Conservation (phyloP, 2,888 invertebrate species). For the Lagria hirta region DNA sequence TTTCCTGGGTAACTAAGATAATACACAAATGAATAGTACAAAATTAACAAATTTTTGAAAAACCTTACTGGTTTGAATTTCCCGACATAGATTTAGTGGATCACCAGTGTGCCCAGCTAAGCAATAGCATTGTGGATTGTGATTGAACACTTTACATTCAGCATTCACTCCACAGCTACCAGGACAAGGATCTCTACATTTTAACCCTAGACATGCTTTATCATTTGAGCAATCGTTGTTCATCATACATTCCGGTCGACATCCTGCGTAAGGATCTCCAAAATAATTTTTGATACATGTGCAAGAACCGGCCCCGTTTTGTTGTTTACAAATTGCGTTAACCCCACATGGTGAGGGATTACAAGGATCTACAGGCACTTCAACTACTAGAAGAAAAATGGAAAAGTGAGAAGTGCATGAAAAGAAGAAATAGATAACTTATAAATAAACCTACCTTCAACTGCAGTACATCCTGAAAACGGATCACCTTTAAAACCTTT, state of each 20-base stretch:
- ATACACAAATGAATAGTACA: not conserved
- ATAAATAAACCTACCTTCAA: slow-evolving; percentile 53
- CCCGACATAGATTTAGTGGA: slow-evolving; percentile 65
- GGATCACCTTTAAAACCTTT: slow-evolving; percentile 79
- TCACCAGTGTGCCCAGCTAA: slow-evolving; percentile 72
- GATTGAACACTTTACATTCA: slow-evolving; percentile 73
- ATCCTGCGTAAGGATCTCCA: slow-evolving; percentile 77
- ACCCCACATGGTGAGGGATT: slow-evolving; percentile 78
- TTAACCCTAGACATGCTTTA: slow-evolving; percentile 74
- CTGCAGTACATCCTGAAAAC: slow-evolving; percentile 69
- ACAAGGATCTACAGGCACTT: slow-evolving; percentile 70
- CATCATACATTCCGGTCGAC: slow-evolving; percentile 79
- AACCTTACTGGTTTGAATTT: slow-evolving; percentile 48
- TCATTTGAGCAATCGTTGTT: slow-evolving; percentile 73
- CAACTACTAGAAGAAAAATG: slow-evolving; percentile 52
- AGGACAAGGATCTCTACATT: slow-evolving; percentile 77
- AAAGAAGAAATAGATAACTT: slow-evolving; percentile 1
- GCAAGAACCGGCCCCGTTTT: slow-evolving; percentile 75
- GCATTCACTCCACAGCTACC: slow-evolving; percentile 78
- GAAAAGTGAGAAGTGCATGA: too few species aligned
- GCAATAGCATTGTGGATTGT: slow-evolving; percentile 76
- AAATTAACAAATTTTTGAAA: not conserved
- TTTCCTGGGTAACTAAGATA: slow-evolving; percentile 43
- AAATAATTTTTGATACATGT: slow-evolving; percentile 72
- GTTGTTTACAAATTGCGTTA: slow-evolving; percentile 76